A percentile compares a stretch with the other conserved stretches of the same genome.
Conservation (phyloP, 2,797 vertebrate species). For the Urocyon cinereoargenteus region DNA sequence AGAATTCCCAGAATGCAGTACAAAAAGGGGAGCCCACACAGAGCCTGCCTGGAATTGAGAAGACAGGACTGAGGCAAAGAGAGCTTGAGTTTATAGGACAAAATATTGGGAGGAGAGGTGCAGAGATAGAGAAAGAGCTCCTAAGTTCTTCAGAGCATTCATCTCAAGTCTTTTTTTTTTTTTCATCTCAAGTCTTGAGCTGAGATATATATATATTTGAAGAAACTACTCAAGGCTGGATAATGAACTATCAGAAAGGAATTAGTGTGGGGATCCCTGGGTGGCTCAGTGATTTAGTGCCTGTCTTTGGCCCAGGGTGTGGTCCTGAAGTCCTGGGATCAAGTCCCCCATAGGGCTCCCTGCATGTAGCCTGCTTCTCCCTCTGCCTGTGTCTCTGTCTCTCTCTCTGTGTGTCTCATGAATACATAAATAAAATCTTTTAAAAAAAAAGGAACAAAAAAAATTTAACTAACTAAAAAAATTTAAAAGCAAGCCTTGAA, state of each 20-base stretch:
- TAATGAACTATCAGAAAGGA: constrained; percentile 18
- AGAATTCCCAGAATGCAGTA: neutral
- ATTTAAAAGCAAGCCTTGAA: neutral
- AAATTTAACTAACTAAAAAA: no score
- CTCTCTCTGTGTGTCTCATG: no score
- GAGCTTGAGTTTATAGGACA: neutral
- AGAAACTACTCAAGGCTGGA: neutral
- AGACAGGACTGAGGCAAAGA: neutral
- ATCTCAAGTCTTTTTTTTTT: neutral
- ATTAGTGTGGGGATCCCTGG: no score
- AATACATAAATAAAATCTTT: no score
- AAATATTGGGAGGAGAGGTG: neutral
- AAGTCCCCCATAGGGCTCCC: no score
- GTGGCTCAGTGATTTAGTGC: no score
- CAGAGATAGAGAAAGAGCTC: neutral
- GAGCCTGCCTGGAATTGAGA: neutral
- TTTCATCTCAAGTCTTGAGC: neutral
- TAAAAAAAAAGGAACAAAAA: no score
- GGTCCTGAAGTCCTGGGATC: no score
- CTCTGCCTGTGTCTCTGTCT: no score
- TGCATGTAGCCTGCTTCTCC: no score
- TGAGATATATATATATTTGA: neutral
- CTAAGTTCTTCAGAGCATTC: neutral
- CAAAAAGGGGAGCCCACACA: neutral
- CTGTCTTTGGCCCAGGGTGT: no score